Percentiles rank a stretch among this genome's conserved stretches.
Conservation (phyloP, 2,888 invertebrate genomes). For the Galerucella nymphaeae region DNA sequence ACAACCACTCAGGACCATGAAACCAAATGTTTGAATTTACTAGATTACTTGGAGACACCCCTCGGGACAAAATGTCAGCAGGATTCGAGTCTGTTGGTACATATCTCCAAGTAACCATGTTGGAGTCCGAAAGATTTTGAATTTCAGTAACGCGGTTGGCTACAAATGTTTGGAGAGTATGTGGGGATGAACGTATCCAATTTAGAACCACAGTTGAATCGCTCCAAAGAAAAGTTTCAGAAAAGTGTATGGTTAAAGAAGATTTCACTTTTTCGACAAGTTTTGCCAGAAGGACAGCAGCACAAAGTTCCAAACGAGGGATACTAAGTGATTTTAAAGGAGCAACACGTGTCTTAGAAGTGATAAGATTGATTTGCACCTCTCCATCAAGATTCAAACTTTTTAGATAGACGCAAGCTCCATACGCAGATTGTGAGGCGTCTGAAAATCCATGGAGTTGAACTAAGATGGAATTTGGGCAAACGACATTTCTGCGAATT, state of each 20-base stretch:
- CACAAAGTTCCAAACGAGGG: background rate
- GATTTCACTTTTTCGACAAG: no score
- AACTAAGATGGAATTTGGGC: background rate
- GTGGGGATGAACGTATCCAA: no score
- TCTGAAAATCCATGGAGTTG: conserved; percentile 1
- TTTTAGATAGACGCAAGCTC: no score
- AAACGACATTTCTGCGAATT: background rate
- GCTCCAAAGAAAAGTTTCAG: no score
- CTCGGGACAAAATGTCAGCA: conserved; percentile 5
- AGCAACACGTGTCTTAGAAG: background rate
- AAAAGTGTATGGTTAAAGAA: no score
- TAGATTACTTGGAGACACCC: conserved; percentile 1
- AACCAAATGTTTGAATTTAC: conserved; percentile 1
- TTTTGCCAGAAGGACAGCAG: no score
- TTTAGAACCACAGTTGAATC: no score
- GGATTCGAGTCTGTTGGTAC: conserved; percentile 4
- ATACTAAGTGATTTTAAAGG: conserved; percentile 1
- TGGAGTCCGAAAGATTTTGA: background rate
- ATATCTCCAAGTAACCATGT: no score
- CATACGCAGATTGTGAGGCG: background rate
- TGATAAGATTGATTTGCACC: background rate
- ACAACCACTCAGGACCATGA: conserved; percentile 1
- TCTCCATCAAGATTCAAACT: no score
- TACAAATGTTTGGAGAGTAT: no score
- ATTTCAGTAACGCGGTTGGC: conserved; percentile 5